Percentiles rank a stretch among this genome's conserved stretches.
Evolutionary conservation across 2,888 invertebrate species (phyloP).

Genomic region (Cheilosia variabilis): DNA sequence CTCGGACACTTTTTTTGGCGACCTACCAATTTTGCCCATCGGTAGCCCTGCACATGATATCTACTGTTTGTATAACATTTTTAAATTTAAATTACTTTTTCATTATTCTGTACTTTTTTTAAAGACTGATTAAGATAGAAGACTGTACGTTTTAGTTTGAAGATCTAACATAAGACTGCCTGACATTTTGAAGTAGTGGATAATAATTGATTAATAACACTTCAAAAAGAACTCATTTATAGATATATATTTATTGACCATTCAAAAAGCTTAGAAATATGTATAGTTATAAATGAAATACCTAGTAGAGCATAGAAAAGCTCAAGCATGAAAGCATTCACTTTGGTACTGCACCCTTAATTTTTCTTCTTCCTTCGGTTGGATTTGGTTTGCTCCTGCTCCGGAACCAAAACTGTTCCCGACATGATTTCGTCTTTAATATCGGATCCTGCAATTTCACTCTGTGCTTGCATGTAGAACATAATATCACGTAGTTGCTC

Average conservation of each 20-base stretch:
- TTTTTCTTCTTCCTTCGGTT: slow-evolving; percentile 81
- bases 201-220: no score
- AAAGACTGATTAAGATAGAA: no score
- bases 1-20: no score
- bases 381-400: slow-evolving; percentile 77
- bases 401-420: slow-evolving; percentile 81
- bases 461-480: slow-evolving; percentile 97
- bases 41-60: no score
- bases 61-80: no score
- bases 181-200: no score
- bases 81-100: no score
- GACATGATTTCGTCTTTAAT: slow-evolving; percentile 81
- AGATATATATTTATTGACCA: slow-evolving; percentile 56
- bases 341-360: slow-evolving; percentile 50
- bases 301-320: slow-evolving; percentile 29
- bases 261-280: slow-evolving; percentile 48
- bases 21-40: no score
- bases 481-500: slow-evolving; percentile 98
- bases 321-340: slow-evolving; percentile 12
- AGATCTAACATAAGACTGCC: no score
- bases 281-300: slow-evolving; percentile 23
- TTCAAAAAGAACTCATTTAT: no score
- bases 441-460: slow-evolving; percentile 82
- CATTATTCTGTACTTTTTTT: no score
- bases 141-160: no score